These are phyloP conservation scores for Leptodactylus fuscus DNA, from an alignment of 2,113 vertebrate species.

Conservation along the genomic window DNA sequence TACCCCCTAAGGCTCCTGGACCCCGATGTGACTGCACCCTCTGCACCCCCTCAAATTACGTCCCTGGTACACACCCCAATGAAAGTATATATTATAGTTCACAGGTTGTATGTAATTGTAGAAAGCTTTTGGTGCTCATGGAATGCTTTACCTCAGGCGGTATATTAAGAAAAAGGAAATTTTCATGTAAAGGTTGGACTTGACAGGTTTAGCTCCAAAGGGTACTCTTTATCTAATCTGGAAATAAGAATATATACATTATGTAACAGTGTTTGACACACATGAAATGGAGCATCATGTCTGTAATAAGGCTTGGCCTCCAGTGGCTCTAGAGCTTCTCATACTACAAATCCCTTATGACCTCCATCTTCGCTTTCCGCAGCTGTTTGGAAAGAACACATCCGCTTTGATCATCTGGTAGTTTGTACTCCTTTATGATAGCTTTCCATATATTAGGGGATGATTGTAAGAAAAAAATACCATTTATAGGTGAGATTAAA, in stretches of 20 bases:
- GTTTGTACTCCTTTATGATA: background rate
- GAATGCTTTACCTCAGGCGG: background rate
- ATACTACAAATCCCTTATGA: background rate
- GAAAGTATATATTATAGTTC: background rate
- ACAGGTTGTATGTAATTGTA: background rate
- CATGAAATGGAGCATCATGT: background rate
- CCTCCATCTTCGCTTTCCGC: background rate
- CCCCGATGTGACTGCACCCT: too few species aligned
- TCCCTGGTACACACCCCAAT: too few species aligned
- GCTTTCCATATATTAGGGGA: too few species aligned
- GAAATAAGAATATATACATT: background rate
- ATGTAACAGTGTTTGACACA: background rate
- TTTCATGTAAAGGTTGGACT: background rate
- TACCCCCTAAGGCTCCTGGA: too few species aligned
- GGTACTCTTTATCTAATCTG: background rate
- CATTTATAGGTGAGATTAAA: too few species aligned
- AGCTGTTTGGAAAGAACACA: background rate
- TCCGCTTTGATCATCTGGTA: background rate
- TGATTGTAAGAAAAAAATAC: too few species aligned
- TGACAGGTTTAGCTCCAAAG: background rate
- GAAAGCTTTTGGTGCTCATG: too few species aligned
- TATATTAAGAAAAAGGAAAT: background rate
- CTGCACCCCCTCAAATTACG: too few species aligned
- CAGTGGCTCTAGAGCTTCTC: background rate
- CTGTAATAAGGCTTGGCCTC: background rate